Base-by-base conservation (phyloP, 2,113 vertebrate genomes). In the Dascyllus trimaculatus region DNA sequence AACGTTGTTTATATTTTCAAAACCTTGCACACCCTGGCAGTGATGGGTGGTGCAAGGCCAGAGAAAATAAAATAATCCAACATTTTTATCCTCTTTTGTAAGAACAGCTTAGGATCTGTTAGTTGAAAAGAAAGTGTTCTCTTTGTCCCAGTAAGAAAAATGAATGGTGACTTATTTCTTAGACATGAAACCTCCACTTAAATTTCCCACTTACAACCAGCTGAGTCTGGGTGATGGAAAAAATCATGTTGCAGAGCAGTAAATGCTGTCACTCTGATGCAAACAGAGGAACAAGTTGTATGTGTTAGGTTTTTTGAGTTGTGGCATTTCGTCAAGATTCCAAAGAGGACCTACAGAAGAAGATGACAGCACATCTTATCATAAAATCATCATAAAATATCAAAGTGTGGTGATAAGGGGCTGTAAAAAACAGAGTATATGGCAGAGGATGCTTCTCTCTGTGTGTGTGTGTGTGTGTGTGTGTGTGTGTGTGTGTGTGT, bases 301-400 rank as follows among this genome's bases (percentile, higher is more conserved):
- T 38, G 19, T 19, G 26, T 22, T n/a, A 10, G 3, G 25, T 48
- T 66, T 49, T 71, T 76, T 18, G 25, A 18, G 35, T 38, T 49
- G 35, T 63, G 82, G 40, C 73, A 49, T 46, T 13, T 2, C 49
- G 51, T 71, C 49, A 76, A 63, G 58, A 83, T 64, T 57, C 49
- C 29, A 80, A 21, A 65, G 53, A 51, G 43, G 25, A 63, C 8
- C 6, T 25, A 63, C 0, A 24, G 22, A 59, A 52, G 35, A 45
- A 49, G 67, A 32, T 52, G 46, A 29, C 7, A 49, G 29, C 24
- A 72, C 54, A 21, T 64, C 45, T 62, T 57, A 26, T 77, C 70
- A 66, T 78, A 76, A 85, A 88, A 71, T 52, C 63, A 63, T 60
- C 49, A 89, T 87, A 87, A 89, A 91, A 68, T 18, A 82, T 25